Evolutionary conservation across 2,113 vertebrate species (phyloP).

Genomic region (Astatotilapia flaviijosephi): DNA sequence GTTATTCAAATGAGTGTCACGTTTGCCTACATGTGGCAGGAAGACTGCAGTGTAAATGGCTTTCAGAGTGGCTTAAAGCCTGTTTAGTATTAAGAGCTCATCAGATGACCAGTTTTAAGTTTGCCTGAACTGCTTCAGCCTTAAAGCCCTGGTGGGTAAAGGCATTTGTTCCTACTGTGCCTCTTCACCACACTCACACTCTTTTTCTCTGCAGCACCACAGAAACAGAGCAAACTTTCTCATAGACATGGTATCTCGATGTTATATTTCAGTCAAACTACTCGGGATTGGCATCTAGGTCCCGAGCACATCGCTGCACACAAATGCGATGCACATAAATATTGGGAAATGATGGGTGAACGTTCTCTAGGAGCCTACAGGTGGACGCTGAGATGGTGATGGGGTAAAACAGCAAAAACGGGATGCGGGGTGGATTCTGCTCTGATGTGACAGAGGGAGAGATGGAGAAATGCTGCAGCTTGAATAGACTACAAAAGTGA

Average conservation of each 20-base stretch:
- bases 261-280: not conserved
- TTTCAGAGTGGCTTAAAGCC: not conserved
- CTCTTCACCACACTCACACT: not conserved
- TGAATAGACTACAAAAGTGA: not conserved
- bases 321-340: not conserved
- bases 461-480: not conserved
- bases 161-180: not conserved
- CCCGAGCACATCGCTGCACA: not conserved
- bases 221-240: not conserved
- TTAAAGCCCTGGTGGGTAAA: not conserved
- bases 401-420: not conserved
- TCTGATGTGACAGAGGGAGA: not conserved
- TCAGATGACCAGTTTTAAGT: not conserved
- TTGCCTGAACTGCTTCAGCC: not conserved
- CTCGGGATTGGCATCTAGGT: not conserved
- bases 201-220: not conserved
- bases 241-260: not conserved
- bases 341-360: not conserved
- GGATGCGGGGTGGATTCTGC: not conserved
- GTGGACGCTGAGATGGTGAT: not conserved
- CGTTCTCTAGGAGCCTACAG: not conserved
- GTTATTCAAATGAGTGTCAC: slow-evolving; percentile 31
- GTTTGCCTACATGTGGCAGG: slow-evolving; percentile 1
- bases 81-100: not conserved
- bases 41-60: not conserved